Base-by-base conservation (phyloP, 2,113 vertebrate species). In the Gnathonemus echidnorhynchus region DNA sequence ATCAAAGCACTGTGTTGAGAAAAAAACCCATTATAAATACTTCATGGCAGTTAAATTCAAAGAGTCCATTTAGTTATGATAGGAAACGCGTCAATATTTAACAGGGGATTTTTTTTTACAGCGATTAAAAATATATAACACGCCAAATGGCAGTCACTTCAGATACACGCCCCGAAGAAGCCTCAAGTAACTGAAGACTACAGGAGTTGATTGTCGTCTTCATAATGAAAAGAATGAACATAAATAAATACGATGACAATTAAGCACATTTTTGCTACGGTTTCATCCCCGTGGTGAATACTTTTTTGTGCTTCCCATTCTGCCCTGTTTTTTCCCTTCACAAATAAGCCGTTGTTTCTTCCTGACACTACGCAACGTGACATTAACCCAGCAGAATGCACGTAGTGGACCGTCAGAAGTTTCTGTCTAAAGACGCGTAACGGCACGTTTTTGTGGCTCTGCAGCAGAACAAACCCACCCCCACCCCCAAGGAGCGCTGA, bases 21-120 rank as follows among this genome's bases (percentile, higher is more conserved):
- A 89, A 89, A 42, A 74, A 15, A 3, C 1, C 5, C 5, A 86
- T 48, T 42, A 87, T 90, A 53, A 91, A 91, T 89, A 90, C 8
- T 90, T 90, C 53, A 90, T 50, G 77, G 9, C 84, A 52, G 88
- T 89, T 89, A 89, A 89, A 85, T 66, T 90, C 45, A 89, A 86
- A 85, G 62, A 62, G 46, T 83, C 50, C 24, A 89, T 91, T 89
- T 89, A 58, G 70, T 85, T 74, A 86, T 90, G 85, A 91, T 31
- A 11, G 85, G 49, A 91, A 45, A 48, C 21, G 13, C n/a, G 53
- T 89, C 53, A 89, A 90, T 89, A 83, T 85, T 89, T 70, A 90
- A 91, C 84, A 49, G 35, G 17, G 21, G 56, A 52, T 77, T 90
- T 90, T 90, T 90, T 87, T 87, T 70, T 11, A 62, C 53, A n/a